Evolutionary conservation across 2,888 invertebrate species (phyloP), one percentile per base, ranked within the genome.

Genomic region (Drosophila bunnanda): DNA sequence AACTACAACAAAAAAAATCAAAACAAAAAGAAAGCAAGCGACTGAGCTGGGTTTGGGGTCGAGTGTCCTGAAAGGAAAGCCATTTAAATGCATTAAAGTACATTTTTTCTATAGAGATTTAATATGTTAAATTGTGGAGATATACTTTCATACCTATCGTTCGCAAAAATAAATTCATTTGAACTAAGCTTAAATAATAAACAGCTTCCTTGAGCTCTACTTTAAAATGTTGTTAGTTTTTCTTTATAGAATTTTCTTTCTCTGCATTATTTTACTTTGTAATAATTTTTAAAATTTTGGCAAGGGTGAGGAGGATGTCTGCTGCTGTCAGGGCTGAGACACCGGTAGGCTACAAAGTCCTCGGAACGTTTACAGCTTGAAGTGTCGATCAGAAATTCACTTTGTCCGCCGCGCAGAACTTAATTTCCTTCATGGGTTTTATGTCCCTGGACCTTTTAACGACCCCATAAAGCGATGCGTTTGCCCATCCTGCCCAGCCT

Each of bases 401-500:
- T 65, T 65, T 65, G 64, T 64, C 65, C 64, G 64, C 65, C 34
- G 25, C 5, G 70, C 75, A 74, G 76, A 82, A 82, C 79, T 78
- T 83, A 81, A 82, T 81, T 81, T 86, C 69, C 70, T 76, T 64
- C 66, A 81, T 65, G 71, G 77, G 69, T 78, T 86, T 86, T 83
- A 86, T 87, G 82, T 56, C 67, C 68, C 64, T 48, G 81, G 76
- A 59, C 78, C 76, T 79, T 87, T 82, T 82, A 82, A 87, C 84
- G 75, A 82, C 60, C 81, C 72, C 88, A 87, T 82, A 87, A 82
- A 82, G 77, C 68, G 85, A 75, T 76, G 76, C 80, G 69, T 73
- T 65, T 64, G 34, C 48, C 50, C 64, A 64, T 50, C 20, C 34
- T 22, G 39, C 28, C 15, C 43, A 13, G 34, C 61, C 38, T 30